Percentiles rank a stretch among this genome's conserved stretches.
Evolutionary conservation across 1,140 invertebrate genomes (phyloP).

Genomic region (Zaprionus africanus): DNA sequence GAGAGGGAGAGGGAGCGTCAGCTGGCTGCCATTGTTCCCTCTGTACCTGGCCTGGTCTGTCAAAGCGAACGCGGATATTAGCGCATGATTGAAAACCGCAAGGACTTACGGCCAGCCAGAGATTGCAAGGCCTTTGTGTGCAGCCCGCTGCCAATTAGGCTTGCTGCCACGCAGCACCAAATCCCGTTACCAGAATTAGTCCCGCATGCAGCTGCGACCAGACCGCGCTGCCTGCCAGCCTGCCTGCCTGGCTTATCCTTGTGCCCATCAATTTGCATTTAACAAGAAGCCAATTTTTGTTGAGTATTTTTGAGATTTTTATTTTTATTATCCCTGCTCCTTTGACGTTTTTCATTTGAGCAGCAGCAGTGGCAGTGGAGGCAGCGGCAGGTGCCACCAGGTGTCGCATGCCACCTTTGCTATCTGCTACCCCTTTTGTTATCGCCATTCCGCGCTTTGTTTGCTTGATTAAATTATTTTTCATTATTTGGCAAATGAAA

Average conservation of each 20-base stretch:
- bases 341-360: conserved; percentile 54
- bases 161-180: conserved; percentile 8
- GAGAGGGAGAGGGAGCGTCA: background rate
- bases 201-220: conserved; percentile 47
- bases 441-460: conserved; percentile 57
- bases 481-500: conserved; percentile 81
- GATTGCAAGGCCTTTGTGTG: conserved; percentile 60
- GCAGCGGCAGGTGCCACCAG: conserved; percentile 13
- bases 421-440: conserved; percentile 30
- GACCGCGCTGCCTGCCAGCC: background rate
- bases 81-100: conserved; percentile 70
- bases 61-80: conserved; percentile 69
- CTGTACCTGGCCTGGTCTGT: conserved; percentile 25
- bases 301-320: conserved; percentile 17
- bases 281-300: conserved; percentile 32
- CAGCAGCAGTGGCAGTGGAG: background rate
- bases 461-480: conserved; percentile 83
- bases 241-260: conserved; percentile 30
- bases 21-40: conserved; percentile 26
- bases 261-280: conserved; percentile 68
- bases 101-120: conserved; percentile 12
- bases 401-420: conserved; percentile 23
- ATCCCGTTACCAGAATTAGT: conserved; percentile 4
- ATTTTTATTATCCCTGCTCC: background rate
- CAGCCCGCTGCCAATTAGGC: conserved; percentile 57